A percentile compares a stretch with the other conserved stretches of the same genome.
phyloP scores from a whole-genome alignment of 1,140 invertebrate genomes.

The Bombus haemorrhoidalis region DNA sequence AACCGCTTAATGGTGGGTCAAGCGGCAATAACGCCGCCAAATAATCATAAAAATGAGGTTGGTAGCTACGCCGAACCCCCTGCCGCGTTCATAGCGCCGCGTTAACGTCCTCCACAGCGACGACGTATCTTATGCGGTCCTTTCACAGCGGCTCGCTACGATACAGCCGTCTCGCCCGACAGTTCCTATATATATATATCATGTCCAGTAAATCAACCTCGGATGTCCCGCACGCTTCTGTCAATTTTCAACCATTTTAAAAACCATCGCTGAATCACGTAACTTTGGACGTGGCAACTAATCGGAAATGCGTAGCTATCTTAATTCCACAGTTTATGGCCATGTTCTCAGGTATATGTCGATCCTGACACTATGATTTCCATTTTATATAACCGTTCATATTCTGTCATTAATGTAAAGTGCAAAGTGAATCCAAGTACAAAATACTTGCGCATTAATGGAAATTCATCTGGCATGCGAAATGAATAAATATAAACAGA shows the following conservation, averaged over 20 bases:
- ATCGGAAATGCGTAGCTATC: no score
- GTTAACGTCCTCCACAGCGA: slow-evolving; percentile 58
- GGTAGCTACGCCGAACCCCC: slow-evolving; percentile 68
- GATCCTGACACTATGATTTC: no score
- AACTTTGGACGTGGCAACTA: no score
- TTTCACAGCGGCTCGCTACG: slow-evolving; percentile 10
- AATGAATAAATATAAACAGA: no score
- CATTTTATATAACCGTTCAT: no score
- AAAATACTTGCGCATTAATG: no score
- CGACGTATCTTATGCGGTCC: slow-evolving; percentile 56
- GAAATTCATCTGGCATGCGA: no score
- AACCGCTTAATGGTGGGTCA: slow-evolving; percentile 76
- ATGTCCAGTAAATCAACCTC: neutral
- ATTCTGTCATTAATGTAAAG: no score
- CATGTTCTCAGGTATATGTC: no score
- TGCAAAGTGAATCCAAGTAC: no score
- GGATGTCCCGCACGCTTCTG: neutral
- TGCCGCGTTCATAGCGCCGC: slow-evolving; percentile 60
- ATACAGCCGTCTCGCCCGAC: neutral
- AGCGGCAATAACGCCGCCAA: slow-evolving; percentile 74
- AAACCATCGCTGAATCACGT: no score
- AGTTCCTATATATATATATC: neutral
- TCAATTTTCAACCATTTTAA: neutral
- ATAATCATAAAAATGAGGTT: slow-evolving; percentile 76
- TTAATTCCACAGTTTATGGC: no score